A percentile compares a stretch with the other conserved stretches of the same genome.
phyloP scores from a whole-genome alignment of 2,797 vertebrate genomes.

The Pseudomugil gertrudae region DNA sequence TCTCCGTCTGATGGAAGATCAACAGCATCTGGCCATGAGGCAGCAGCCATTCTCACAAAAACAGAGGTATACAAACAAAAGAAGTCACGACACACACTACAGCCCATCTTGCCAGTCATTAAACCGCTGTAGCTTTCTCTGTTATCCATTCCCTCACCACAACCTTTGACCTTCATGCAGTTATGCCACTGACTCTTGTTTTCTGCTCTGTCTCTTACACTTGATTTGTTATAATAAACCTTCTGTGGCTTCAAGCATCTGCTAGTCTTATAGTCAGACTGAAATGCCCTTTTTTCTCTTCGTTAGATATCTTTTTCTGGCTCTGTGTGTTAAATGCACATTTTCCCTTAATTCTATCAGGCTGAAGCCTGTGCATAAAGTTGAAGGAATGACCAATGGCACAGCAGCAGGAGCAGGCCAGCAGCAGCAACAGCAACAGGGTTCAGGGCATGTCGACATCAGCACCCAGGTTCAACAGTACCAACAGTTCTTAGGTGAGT shows the following conservation, averaged over 20 bases:
- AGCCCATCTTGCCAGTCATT: neutral
- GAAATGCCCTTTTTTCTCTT: conserved; percentile 9
- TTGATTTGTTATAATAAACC: neutral
- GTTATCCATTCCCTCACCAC: neutral
- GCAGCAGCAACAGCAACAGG: conserved; percentile 87
- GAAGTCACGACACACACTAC: neutral
- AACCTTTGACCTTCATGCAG: neutral
- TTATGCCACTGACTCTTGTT: conserved; percentile 10
- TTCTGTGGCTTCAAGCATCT: neutral
- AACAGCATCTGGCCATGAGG: conserved; percentile 95
- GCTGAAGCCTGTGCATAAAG: conserved; percentile 93
- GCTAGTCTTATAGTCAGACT: neutral
- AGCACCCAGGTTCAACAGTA: conserved; percentile 96
- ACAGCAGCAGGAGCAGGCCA: conserved; percentile 86
- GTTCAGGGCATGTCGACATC: conserved; percentile 89
- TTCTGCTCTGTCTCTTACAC: conserved; percentile 4
- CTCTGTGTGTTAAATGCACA: conserved; percentile 1
- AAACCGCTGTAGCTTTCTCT: conserved; percentile 1
- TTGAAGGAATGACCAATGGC: conserved; percentile 94
- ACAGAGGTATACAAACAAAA: conserved; percentile 83
- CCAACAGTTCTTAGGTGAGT: conserved; percentile 94
- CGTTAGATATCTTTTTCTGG: conserved; percentile 14
- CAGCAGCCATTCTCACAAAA: conserved; percentile 96
- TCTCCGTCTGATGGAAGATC: conserved; percentile 92
- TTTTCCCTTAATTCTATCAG: conserved; percentile 60